Evolutionary conservation across 2,113 vertebrate species (phyloP).

Genomic region (Oryzias javanicus): DNA sequence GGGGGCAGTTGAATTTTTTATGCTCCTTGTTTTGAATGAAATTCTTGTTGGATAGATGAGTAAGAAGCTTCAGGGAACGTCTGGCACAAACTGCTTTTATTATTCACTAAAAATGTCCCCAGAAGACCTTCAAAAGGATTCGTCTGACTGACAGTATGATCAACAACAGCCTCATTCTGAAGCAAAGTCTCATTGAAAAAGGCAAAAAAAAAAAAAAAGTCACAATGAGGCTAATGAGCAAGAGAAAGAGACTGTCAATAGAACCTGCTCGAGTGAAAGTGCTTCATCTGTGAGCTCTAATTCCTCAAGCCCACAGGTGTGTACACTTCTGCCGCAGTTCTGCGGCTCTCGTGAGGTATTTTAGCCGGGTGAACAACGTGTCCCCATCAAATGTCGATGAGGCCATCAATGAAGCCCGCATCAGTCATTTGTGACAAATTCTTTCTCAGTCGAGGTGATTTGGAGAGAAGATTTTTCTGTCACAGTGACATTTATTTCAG

Average conservation of each 20-base stretch:
- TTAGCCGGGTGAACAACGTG: slow-evolving; percentile 27
- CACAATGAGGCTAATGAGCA: slow-evolving; percentile 25
- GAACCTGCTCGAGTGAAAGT: slow-evolving; percentile 25
- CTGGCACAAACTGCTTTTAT: slow-evolving; percentile 30
- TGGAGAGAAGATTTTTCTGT: not conserved
- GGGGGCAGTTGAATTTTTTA: too few relatives aligned
- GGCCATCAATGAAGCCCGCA: slow-evolving; percentile 1
- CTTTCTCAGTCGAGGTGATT: not conserved
- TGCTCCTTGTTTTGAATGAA: too few relatives aligned
- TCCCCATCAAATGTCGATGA: slow-evolving; percentile 32
- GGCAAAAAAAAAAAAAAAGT: slow-evolving; percentile 18
- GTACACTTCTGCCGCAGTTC: slow-evolving; percentile 14
- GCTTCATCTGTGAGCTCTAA: slow-evolving; percentile 28
- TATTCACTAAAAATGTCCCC: slow-evolving; percentile 1
- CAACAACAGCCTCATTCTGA: slow-evolving; percentile 22
- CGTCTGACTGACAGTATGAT: slow-evolving; percentile 34
- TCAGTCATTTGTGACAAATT: not conserved
- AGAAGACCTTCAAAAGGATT: slow-evolving; percentile 23
- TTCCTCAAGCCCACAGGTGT: slow-evolving; percentile 11
- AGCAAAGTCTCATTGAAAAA: slow-evolving; percentile 1
- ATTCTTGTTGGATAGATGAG: not conserved
- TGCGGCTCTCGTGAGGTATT: slow-evolving; percentile 39
- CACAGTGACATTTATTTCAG: not conserved
- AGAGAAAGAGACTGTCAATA: slow-evolving; percentile 38
- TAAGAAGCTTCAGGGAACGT: slow-evolving; percentile 18